phyloP scores from a whole-genome alignment of 2,888 invertebrate genomes.

The Platycnemis pennipes region DNA sequence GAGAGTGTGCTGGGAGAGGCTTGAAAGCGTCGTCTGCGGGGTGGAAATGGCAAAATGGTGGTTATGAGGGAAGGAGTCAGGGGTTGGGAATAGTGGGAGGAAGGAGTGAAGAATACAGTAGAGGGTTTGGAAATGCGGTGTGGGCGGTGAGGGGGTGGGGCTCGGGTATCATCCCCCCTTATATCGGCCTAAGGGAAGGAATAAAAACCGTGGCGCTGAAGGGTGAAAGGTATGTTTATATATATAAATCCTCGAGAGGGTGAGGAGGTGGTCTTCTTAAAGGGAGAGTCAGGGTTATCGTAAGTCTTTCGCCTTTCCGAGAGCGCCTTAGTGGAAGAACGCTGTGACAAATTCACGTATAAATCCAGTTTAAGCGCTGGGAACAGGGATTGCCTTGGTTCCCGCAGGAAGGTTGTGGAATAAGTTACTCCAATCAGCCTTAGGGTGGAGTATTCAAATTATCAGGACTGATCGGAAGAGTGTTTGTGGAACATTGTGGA shows the following conservation, averaged over 20 bases:
- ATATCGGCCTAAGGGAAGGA: conserved; percentile 46
- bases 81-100: conserved; percentile 3
- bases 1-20: not conserved
- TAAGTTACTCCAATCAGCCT: not conserved
- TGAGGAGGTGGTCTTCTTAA: not conserved
- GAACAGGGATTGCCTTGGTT: conserved; percentile 1
- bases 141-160: not conserved
- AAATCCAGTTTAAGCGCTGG: conserved; percentile 39
- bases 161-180: conserved; percentile 12
- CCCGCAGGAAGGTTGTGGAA: not conserved
- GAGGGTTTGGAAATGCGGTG: not conserved
- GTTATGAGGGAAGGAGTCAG: not conserved
- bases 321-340: conserved; percentile 1
- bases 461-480: not conserved
- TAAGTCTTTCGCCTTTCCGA: conserved; percentile 43
- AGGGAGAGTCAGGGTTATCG: conserved; percentile 29
- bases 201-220: conserved; percentile 51
- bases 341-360: conserved; percentile 58
- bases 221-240: conserved; percentile 55
- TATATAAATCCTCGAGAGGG: conserved; percentile 43
- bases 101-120: conserved; percentile 10
- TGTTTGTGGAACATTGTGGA: not conserved
- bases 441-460: conserved; percentile 11
- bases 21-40: conserved; percentile 1
- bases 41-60: conserved; percentile 35